A percentile compares a stretch with the other conserved stretches of the same genome.
These are phyloP conservation scores for Brassicogethes aeneus DNA, from an alignment of 2,888 invertebrate genomes.

Conservation along the genomic window DNA sequence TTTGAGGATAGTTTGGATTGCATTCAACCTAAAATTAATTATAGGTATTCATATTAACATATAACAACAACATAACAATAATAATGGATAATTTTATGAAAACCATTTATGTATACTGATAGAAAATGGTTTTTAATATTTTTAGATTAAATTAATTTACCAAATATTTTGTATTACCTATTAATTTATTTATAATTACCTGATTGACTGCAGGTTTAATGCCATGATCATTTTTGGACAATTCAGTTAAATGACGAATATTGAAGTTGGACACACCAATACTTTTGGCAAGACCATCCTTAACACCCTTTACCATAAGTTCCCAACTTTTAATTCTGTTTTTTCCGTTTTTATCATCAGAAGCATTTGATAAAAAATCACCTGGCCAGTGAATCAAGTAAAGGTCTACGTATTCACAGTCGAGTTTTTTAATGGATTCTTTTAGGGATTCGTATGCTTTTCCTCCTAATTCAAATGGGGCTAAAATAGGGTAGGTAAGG, in stretches of 20 bases:
- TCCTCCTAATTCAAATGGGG: conserved; percentile 51
- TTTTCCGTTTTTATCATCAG: conserved; percentile 46
- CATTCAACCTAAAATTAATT: conserved; percentile 63
- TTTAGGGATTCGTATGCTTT: conserved; percentile 44
- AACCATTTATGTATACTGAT: too few relatives aligned
- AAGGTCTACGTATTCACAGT: conserved; percentile 63
- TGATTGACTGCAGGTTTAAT: conserved; percentile 66
- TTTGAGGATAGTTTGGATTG: conserved; percentile 65
- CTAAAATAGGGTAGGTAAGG: conserved; percentile 37
- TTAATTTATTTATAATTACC: conserved; percentile 39
- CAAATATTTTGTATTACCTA: too few relatives aligned
- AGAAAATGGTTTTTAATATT: too few relatives aligned
- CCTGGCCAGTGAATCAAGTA: conserved; percentile 82
- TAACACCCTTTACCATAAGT: conserved; percentile 53
- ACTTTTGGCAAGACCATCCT: conserved; percentile 50
- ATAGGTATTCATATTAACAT: too few relatives aligned
- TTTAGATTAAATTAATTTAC: too few relatives aligned
- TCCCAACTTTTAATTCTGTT: conserved; percentile 60
- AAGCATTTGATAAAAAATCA: conserved; percentile 44
- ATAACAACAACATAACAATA: too few relatives aligned
- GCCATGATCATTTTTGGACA: conserved; percentile 45
- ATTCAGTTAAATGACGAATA: conserved; percentile 55
- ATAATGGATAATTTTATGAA: too few relatives aligned
- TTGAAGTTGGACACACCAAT: conserved; percentile 81
- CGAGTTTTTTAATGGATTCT: conserved; percentile 53